These are phyloP conservation scores for Engystomops pustulosus DNA, from an alignment of 2,113 vertebrate genomes.

Conservation along the genomic window DNA sequence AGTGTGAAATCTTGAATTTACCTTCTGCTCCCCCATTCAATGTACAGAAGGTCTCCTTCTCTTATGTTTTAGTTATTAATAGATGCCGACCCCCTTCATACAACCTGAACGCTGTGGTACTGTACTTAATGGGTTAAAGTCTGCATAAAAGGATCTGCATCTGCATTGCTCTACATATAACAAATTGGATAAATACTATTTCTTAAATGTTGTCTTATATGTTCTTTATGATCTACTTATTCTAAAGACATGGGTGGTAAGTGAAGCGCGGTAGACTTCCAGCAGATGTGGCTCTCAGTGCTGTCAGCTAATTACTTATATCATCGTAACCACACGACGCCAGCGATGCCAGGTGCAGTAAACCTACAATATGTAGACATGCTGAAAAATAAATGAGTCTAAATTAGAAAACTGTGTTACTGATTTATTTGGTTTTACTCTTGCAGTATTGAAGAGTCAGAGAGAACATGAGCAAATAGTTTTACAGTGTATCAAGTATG, in stretches of 20 bases:
- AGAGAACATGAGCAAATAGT: neutral
- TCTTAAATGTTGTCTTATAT: neutral
- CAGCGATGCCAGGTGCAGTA: neutral
- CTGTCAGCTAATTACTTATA: neutral
- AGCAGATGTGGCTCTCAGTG: neutral
- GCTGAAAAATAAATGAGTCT: slow-evolving; percentile 29
- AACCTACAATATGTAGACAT: neutral
- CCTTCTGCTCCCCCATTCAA: too few relatives aligned
- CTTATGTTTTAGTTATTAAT: too few relatives aligned
- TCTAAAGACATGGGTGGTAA: neutral
- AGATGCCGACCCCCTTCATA: too few relatives aligned
- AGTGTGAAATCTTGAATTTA: too few relatives aligned
- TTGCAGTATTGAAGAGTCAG: neutral
- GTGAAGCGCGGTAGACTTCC: neutral
- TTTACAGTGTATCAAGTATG: neutral
- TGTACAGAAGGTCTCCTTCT: too few relatives aligned
- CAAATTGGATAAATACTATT: neutral
- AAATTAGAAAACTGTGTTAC: neutral
- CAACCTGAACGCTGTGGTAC: too few relatives aligned
- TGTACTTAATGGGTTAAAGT: too few relatives aligned
- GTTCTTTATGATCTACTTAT: too few relatives aligned
- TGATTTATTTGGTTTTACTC: slow-evolving; percentile 14
- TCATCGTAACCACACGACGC: neutral
- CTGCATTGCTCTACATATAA: neutral
- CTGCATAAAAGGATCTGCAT: too few relatives aligned